phyloP scores from a whole-genome alignment of 1,140 invertebrate species.

The Oreohelix idahoensis region DNA sequence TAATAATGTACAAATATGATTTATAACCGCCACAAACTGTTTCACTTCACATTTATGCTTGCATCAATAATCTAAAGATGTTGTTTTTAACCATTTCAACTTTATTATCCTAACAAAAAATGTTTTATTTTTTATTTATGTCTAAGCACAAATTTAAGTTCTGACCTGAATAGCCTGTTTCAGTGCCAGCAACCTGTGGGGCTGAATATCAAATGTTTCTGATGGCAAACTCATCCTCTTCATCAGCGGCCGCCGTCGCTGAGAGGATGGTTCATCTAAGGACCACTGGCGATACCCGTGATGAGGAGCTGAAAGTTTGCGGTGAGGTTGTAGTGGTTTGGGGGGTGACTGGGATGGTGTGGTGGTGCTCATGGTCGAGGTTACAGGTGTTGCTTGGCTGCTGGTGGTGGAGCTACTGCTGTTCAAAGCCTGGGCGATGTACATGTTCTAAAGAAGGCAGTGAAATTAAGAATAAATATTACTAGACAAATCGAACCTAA shows the following conservation, averaged over 20 bases:
- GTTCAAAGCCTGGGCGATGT: constrained; percentile 76
- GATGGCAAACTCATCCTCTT: constrained; percentile 81
- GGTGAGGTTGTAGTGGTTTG: constrained; percentile 42
- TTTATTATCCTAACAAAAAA: too few relatives aligned
- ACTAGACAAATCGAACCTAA: too few relatives aligned
- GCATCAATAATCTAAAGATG: too few relatives aligned
- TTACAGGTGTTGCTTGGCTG: background rate
- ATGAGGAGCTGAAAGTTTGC: constrained; percentile 52
- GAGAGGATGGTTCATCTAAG: constrained; percentile 55
- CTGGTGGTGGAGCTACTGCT: constrained; percentile 45
- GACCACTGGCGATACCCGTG: constrained; percentile 56
- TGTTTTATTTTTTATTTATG: too few relatives aligned
- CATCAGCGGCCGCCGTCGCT: constrained; percentile 70
- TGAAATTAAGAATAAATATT: background rate
- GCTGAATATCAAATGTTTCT: constrained; percentile 68
- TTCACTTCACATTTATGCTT: too few relatives aligned
- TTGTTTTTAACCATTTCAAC: too few relatives aligned
- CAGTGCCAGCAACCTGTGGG: constrained; percentile 66
- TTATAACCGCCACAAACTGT: too few relatives aligned
- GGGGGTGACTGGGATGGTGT: background rate
- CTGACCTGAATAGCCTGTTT: constrained; percentile 65
- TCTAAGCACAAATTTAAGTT: too few relatives aligned
- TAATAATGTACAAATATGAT: too few relatives aligned
- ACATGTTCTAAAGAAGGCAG: constrained; percentile 76
- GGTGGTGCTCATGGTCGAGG: background rate